A percentile compares a stretch with the other conserved stretches of the same genome.
Evolutionary conservation across 2,797 vertebrate genomes (phyloP).

Genomic region (Triplophysa bombifrons): DNA sequence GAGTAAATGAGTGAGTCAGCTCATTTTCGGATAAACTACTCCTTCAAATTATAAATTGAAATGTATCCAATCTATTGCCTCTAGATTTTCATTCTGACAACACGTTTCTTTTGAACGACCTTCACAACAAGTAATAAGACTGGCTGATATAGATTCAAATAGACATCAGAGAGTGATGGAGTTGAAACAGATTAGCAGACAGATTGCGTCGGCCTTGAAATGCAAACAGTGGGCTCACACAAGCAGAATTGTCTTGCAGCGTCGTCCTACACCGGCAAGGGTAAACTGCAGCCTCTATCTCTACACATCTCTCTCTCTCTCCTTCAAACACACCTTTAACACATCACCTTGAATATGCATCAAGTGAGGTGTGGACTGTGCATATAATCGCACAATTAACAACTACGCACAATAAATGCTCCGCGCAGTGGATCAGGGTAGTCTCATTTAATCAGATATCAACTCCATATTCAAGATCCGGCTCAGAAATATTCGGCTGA

Average conservation of each 20-base stretch:
- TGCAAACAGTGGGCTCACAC: conserved; percentile 67
- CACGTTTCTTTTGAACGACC: not conserved
- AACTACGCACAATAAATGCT: conserved; percentile 45
- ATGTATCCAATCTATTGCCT: not conserved
- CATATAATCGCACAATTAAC: conserved; percentile 79
- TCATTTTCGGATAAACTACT: not conserved
- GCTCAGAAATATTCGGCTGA: not conserved
- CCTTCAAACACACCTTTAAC: conserved; percentile 68
- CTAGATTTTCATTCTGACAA: not conserved
- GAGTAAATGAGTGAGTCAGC: not conserved
- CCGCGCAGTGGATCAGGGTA: conserved; percentile 8
- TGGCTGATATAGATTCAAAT: not conserved
- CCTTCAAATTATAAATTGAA: conserved; percentile 12
- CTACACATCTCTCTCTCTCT: conserved; percentile 12
- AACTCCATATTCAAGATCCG: conserved; percentile 25
- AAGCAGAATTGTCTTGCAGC: conserved; percentile 72
- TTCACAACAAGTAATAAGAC: conserved; percentile 6
- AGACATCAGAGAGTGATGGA: conserved; percentile 27
- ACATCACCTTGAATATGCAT: conserved; percentile 79
- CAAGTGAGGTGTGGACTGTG: conserved; percentile 72
- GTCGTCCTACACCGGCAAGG: conserved; percentile 74
- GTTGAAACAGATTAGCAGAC: conserved; percentile 19
- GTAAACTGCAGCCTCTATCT: conserved; percentile 67
- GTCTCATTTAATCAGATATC: conserved; percentile 33
- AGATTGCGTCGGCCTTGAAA: conserved; percentile 57